Evolutionary conservation across 1,140 invertebrate genomes (phyloP).

Genomic region (Drosophila suzukii): DNA sequence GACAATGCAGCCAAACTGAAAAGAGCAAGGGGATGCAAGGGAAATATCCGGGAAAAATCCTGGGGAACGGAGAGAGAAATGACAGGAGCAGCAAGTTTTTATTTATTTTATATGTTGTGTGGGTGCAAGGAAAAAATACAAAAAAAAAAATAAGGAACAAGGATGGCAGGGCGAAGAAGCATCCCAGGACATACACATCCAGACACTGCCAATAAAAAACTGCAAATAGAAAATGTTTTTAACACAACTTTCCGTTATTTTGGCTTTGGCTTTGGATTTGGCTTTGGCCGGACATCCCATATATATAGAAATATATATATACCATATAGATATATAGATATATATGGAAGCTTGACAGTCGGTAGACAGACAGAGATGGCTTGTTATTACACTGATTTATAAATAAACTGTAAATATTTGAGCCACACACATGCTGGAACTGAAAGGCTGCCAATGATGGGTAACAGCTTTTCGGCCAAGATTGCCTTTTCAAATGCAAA

Average conservation of each 20-base stretch:
- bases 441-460: constrained; percentile 39
- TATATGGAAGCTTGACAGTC: constrained; percentile 44
- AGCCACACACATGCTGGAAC: constrained; percentile 40
- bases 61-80: constrained; percentile 14
- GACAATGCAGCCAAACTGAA: constrained; percentile 62
- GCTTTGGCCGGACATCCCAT: constrained; percentile 54
- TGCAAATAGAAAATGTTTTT: constrained; percentile 80
- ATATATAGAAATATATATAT: constrained; percentile 2
- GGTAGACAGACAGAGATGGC: constrained; percentile 60
- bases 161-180: constrained; percentile 5
- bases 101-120: constrained; percentile 53
- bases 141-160: background rate
- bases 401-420: constrained; percentile 82
- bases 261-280: constrained; percentile 51
- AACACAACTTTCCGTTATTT: constrained; percentile 68
- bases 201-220: constrained; percentile 78
- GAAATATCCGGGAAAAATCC: constrained; percentile 5
- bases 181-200: constrained; percentile 9
- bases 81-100: constrained; percentile 68
- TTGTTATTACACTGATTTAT: constrained; percentile 83
- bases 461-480: constrained; percentile 14
- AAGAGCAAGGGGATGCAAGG: constrained; percentile 25
- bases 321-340: constrained; percentile 9
- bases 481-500: constrained; percentile 40
- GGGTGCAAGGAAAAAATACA: constrained; percentile 14